Base-by-base conservation (phyloP, 2,797 vertebrate genomes). In the Danio albolineatus region DNA sequence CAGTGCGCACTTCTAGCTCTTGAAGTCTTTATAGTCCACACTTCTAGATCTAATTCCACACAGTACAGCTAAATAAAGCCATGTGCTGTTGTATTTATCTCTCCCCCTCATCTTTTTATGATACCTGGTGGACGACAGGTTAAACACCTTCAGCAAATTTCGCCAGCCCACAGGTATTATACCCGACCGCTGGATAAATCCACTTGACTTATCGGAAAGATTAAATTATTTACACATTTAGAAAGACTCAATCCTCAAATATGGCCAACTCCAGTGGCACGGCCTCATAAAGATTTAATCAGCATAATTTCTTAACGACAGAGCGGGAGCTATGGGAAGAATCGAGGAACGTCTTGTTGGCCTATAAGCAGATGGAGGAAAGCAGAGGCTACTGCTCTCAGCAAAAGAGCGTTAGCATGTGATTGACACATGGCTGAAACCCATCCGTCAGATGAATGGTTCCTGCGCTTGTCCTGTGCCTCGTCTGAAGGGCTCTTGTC, bases 151-250 rank as follows among this genome's bases (percentile, higher is more conserved):
- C 62, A 57, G 70, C 48, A n/a, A 57, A 10, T 38, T 54, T 57
- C 66, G 76, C 17, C 53, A 46, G 62, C 69, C 56, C 21, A 9
- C 60, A 10, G 59, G 41, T 85, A 80, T 85, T 82, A 80, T 79
- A 46, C 51, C 61, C 19, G 28, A 73, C 59, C 41, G 46, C 36
- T 76, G 76, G 79, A 88, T 86, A 87, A 85, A 88, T 87, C 81
- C 82, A 85, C 85, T 87, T 79, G 77, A 78, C 73, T 85, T 82
- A 84, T 83, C 62, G 57, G 36, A 82, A 83, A 84, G 84, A 84
- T 81, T 79, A 74, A 83, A 86, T 88, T 85, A 87, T 87, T 88
- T 86, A 89, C 82, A 86, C 79, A 83, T 86, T 83, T 84, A 80
- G 73, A 76, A 86, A 85, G 62, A 82, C 70, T 83, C 70, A 81